phyloP scores from a whole-genome alignment of 2,113 vertebrate genomes.

The Brienomyrus longianalis region DNA sequence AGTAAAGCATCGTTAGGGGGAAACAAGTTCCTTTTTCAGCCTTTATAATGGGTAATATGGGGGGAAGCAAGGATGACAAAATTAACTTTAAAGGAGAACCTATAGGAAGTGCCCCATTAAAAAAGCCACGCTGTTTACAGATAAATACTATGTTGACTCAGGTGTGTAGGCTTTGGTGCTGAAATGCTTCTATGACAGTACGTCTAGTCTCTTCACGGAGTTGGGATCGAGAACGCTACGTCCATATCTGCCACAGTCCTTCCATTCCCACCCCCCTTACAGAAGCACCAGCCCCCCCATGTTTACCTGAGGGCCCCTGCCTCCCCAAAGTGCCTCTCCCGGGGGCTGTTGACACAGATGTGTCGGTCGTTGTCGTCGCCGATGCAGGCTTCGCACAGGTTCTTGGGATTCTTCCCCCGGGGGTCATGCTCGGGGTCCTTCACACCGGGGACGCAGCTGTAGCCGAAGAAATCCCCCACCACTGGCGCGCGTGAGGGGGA shows the following conservation, averaged over 20 bases:
- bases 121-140: not conserved
- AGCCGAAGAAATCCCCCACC: constrained; percentile 69
- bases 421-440: constrained; percentile 64
- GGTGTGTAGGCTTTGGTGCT: not conserved
- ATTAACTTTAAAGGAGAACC: not conserved
- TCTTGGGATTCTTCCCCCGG: constrained; percentile 65
- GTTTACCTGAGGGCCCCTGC: constrained; percentile 62
- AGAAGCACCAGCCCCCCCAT: not conserved
- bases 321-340: constrained; percentile 66
- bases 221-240: constrained; percentile 1
- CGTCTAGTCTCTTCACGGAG: not conserved
- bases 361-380: constrained; percentile 67
- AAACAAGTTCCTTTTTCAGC: not conserved
- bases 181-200: not conserved
- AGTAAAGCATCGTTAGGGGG: not conserved
- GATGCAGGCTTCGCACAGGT: constrained; percentile 70
- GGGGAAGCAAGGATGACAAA: not conserved
- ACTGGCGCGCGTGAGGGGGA: constrained; percentile 35
- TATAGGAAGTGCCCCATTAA: not conserved
- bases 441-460: constrained; percentile 65
- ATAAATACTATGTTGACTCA: not conserved
- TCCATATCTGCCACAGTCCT: not conserved
- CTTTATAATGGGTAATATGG: not conserved
- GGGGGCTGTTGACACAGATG: constrained; percentile 62
- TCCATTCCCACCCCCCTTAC: not conserved